phyloP scores from a whole-genome alignment of 2,113 vertebrate species.

The Vulpes vulpes region DNA sequence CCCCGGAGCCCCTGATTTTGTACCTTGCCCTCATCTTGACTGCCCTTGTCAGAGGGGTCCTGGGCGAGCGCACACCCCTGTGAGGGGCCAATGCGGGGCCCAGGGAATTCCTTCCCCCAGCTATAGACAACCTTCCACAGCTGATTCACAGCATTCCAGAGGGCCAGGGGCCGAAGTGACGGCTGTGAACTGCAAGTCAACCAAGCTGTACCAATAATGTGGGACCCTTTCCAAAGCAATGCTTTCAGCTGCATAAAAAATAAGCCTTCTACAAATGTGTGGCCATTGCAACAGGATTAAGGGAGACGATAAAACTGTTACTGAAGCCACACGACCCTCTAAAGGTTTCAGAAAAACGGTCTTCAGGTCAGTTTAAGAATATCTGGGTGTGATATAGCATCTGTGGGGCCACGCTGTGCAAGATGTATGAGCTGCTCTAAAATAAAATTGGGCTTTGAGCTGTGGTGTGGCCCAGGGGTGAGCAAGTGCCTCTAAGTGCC shows the following conservation, averaged over 20 bases:
- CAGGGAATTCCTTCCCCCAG: neutral
- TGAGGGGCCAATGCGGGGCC: neutral
- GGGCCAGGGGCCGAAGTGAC: neutral
- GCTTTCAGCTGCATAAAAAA: neutral
- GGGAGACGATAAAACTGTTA: neutral
- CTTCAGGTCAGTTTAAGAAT: neutral
- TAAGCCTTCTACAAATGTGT: neutral
- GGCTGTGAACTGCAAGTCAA: neutral
- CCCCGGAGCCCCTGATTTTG: neutral
- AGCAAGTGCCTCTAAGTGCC: too few relatives aligned
- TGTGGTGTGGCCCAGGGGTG: neutral
- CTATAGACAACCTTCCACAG: neutral
- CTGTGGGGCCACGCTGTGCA: neutral
- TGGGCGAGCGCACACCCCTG: rapidly evolving
- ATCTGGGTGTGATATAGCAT: neutral
- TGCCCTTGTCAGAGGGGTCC: neutral
- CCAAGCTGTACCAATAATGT: neutral
- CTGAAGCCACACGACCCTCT: neutral
- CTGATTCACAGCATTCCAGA: neutral
- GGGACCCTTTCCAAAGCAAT: neutral
- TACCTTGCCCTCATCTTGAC: neutral
- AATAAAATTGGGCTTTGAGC: neutral
- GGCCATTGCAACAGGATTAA: neutral
- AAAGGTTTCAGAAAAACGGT: neutral
- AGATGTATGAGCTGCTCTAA: neutral